Conservation (phyloP, 2,888 invertebrate genomes). For the Dyspetes luteomarginatus region DNA sequence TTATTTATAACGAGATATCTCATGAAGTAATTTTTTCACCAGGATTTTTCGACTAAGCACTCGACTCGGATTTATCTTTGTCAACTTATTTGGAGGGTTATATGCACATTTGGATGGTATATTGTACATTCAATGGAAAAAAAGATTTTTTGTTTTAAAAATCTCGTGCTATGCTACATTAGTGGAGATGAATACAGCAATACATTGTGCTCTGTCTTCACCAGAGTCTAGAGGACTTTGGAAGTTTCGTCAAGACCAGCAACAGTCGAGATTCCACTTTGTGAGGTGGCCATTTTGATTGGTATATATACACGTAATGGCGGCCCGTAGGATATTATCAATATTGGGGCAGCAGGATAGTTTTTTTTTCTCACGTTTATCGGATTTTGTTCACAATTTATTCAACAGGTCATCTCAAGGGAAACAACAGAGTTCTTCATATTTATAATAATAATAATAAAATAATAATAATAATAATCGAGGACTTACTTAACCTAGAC, state of each 20-base stretch:
- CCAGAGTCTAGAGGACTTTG: conserved; percentile 12
- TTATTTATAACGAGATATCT: too few species aligned
- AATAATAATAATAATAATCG: conserved; percentile 48
- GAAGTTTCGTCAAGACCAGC: conserved; percentile 36
- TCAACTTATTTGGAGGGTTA: conserved; percentile 5
- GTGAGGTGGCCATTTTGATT: conserved; percentile 16
- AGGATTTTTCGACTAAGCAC: conserved; percentile 29
- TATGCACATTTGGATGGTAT: conserved; percentile 23
- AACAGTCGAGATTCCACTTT: conserved; percentile 43
- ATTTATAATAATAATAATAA: conserved; percentile 53
- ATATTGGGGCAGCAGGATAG: conserved; percentile 6
- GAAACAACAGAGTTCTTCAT: conserved; percentile 60
- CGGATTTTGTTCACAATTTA: conserved; percentile 57
- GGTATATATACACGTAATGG: conserved; percentile 44
- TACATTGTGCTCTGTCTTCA: conserved; percentile 25
- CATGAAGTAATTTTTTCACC: neutral
- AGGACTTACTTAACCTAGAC: conserved; percentile 53
- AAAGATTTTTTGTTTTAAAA: neutral
- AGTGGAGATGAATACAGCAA: conserved; percentile 35
- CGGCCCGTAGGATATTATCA: neutral
- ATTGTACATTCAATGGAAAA: conserved; percentile 29
- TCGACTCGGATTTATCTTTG: conserved; percentile 17
- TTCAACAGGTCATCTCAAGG: conserved; percentile 59
- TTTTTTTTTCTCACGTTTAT: conserved; percentile 14
- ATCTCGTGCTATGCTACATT: conserved; percentile 56